These are phyloP conservation scores for Gymnoscelis rufifasciata DNA, from an alignment of 2,888 invertebrate species.

Conservation along the genomic window DNA sequence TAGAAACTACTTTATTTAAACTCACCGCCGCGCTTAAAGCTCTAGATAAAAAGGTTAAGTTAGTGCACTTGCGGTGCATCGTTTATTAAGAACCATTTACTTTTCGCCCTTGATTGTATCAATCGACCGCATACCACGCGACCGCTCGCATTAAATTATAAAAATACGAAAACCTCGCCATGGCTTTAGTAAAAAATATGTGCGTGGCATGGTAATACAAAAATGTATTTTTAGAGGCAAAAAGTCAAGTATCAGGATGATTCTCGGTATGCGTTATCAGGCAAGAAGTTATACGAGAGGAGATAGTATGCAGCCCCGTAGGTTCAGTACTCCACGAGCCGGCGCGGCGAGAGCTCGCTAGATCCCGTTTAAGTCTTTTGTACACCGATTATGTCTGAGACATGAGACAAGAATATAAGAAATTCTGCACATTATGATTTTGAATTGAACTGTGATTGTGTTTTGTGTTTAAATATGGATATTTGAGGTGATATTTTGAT, in stretches of 20 bases:
- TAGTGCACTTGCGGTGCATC: conserved; percentile 62
- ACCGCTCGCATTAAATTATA: conserved; percentile 41
- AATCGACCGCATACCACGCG: conserved; percentile 52
- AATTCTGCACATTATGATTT: conserved; percentile 15
- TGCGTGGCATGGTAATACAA: conserved; percentile 28
- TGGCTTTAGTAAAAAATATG: conserved; percentile 38
- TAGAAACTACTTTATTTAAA: conserved; percentile 77
- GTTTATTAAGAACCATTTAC: conserved; percentile 72
- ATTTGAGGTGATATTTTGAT: conserved; percentile 20
- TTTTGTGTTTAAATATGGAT: conserved; percentile 19
- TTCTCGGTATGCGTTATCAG: conserved; percentile 64
- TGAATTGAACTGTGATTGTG: conserved; percentile 22
- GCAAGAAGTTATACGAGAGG: conserved; percentile 53
- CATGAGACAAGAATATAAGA: too few species aligned
- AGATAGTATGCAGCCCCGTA: conserved; percentile 56
- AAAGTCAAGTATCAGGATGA: conserved; percentile 45
- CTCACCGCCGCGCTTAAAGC: conserved; percentile 69
- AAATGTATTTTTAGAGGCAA: conserved; percentile 32
- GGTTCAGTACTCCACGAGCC: conserved; percentile 54
- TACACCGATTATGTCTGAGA: conserved; percentile 31
- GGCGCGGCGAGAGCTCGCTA: conserved; percentile 54
- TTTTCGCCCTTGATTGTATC: conserved; percentile 71
- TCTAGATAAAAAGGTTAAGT: conserved; percentile 70
- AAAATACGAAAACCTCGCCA: conserved; percentile 29
- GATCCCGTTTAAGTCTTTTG: conserved; percentile 50